These are phyloP conservation scores for Serinus canaria DNA, from an alignment of 2,113 vertebrate species.

Conservation along the genomic window DNA sequence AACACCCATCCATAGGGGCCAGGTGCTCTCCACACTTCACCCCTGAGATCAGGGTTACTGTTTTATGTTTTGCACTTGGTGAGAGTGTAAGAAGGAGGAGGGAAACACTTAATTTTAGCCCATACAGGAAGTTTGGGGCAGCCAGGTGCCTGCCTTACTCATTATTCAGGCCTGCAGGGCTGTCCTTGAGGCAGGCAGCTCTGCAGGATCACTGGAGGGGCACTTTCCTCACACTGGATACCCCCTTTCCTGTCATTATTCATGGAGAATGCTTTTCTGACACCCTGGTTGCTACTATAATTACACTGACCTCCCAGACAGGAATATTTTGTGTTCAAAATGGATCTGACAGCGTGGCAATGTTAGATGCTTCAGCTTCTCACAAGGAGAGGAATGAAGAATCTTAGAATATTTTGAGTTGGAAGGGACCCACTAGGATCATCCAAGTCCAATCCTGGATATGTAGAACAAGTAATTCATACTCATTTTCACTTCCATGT, in stretches of 20 bases:
- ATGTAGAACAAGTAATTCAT: background rate
- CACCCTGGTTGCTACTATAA: background rate
- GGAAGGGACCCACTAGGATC: background rate
- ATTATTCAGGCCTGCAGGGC: rapidly evolving
- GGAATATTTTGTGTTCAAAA: background rate
- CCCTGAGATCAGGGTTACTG: background rate
- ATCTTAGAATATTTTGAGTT: background rate
- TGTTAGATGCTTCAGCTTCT: background rate
- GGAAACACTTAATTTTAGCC: background rate
- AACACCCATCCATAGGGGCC: background rate
- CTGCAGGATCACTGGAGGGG: background rate
- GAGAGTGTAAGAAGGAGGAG: background rate
- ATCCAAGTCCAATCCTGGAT: background rate
- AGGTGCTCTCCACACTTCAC: background rate
- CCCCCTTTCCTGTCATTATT: background rate
- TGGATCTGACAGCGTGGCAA: background rate
- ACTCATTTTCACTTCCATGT: rapidly evolving
- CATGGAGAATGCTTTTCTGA: background rate
- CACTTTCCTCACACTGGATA: background rate
- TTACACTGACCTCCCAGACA: background rate
- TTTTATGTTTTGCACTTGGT: background rate
- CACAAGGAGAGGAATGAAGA: background rate
- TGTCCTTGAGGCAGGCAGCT: background rate
- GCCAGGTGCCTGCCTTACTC: background rate
- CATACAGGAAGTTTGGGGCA: background rate